phyloP scores from a whole-genome alignment of 2,888 invertebrate genomes.

The Drosophila anomelani region DNA sequence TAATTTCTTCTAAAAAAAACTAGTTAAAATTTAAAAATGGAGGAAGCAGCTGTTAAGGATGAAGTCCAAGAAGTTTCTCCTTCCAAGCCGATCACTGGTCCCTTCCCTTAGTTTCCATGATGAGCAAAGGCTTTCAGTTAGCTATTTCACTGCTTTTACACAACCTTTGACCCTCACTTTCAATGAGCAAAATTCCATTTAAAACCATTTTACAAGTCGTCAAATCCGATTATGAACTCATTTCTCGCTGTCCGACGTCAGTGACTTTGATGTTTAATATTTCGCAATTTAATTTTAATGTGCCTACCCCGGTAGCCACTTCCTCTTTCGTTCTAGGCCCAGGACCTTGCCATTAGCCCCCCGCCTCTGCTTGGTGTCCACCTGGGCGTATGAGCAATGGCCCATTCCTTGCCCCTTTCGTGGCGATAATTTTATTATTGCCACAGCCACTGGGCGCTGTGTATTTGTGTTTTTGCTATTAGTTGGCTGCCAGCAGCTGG shows the following conservation, averaged over 20 bases:
- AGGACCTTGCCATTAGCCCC: slow-evolving; percentile 15
- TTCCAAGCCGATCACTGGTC: too few species aligned
- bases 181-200: slow-evolving; percentile 40
- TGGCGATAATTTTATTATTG: slow-evolving; percentile 77
- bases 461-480: slow-evolving; percentile 64
- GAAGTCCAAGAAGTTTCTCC: too few species aligned
- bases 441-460: slow-evolving; percentile 29
- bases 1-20: too few species aligned
- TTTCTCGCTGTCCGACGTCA: slow-evolving; percentile 61
- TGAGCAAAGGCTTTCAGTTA: background rate
- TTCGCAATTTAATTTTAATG: slow-evolving; percentile 79
- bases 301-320: slow-evolving; percentile 35
- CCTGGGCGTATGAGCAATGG: slow-evolving; percentile 76
- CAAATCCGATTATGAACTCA: slow-evolving; percentile 81
- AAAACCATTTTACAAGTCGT: slow-evolving; percentile 79
- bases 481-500: slow-evolving; percentile 76
- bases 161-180: background rate
- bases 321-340: slow-evolving; percentile 7
- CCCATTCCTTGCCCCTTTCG: slow-evolving; percentile 25
- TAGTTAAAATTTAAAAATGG: too few species aligned
- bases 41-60: too few species aligned
- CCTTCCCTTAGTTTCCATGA: too few species aligned
- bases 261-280: slow-evolving; percentile 79
- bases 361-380: slow-evolving; percentile 32
- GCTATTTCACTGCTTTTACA: background rate